phyloP scores from a whole-genome alignment of 1,140 invertebrate species.

The Ceratina japonica region DNA sequence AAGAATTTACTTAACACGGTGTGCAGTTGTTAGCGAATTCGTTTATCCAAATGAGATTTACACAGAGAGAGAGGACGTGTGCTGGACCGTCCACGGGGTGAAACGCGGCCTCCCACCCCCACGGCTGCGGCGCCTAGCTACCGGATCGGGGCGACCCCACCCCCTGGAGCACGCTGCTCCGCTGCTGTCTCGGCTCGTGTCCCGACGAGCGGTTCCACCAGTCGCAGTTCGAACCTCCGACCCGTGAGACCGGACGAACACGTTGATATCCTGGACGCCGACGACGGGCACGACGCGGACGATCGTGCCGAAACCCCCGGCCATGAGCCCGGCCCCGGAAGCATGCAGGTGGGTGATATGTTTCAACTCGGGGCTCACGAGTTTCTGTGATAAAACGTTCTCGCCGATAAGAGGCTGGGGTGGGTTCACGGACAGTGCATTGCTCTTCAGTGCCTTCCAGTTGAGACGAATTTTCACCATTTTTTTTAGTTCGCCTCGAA shows the following conservation, averaged over 20 bases:
- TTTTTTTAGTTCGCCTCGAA: too few species aligned
- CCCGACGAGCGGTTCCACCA: slow-evolving; percentile 55
- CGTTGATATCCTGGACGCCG: slow-evolving; percentile 56
- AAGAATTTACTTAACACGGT: too few species aligned
- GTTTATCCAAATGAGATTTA: background rate
- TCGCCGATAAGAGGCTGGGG: background rate
- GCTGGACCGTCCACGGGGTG: slow-evolving; percentile 43
- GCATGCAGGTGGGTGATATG: slow-evolving; percentile 72
- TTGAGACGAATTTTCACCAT: too few species aligned
- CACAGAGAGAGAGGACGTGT: slow-evolving; percentile 1
- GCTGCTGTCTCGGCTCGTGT: slow-evolving; percentile 40
- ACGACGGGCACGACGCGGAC: slow-evolving; percentile 43
- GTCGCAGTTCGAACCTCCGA: slow-evolving; percentile 63
- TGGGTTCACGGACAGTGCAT: background rate
- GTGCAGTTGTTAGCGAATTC: too few species aligned
- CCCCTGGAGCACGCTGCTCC: slow-evolving; percentile 51
- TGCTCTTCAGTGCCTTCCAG: too few species aligned
- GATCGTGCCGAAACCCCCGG: slow-evolving; percentile 66
- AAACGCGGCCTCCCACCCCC: slow-evolving; percentile 46
- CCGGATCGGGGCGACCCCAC: slow-evolving; percentile 55
- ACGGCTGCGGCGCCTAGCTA: slow-evolving; percentile 53
- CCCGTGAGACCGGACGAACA: slow-evolving; percentile 51
- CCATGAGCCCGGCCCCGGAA: slow-evolving; percentile 72
- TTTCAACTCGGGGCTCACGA: background rate
- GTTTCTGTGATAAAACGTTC: background rate